Percentiles rank a stretch among this genome's conserved stretches.
Conservation (phyloP, 2,113 vertebrate species). For the Nanorana parkeri region DNA sequence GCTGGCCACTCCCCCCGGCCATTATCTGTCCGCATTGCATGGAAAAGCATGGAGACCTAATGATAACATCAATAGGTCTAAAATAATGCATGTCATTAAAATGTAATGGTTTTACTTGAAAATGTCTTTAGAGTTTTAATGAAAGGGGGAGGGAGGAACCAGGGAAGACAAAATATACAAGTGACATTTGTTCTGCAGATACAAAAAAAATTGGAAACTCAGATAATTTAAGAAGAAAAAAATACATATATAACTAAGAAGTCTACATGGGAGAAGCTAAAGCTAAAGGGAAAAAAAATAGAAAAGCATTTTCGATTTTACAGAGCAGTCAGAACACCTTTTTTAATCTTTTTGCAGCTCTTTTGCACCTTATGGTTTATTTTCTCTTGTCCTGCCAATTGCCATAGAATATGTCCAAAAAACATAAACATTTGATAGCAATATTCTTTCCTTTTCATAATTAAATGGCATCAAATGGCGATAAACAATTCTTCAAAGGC, state of each 20-base stretch:
- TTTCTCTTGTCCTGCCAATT: slow-evolving; percentile 27
- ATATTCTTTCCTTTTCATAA: slow-evolving; percentile 29
- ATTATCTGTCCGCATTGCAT: too few relatives aligned
- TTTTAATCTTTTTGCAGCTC: slow-evolving; percentile 20
- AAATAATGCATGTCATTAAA: too few relatives aligned
- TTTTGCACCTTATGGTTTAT: slow-evolving; percentile 41
- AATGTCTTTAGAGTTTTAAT: too few relatives aligned
- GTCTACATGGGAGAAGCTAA: background rate
- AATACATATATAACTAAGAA: background rate
- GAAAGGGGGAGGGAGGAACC: too few relatives aligned
- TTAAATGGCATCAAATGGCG: slow-evolving; percentile 23
- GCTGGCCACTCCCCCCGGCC: too few relatives aligned
- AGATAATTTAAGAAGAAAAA: background rate
- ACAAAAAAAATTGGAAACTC: too few relatives aligned
- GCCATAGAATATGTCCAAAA: slow-evolving; percentile 33
- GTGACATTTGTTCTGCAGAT: too few relatives aligned
- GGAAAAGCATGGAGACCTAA: too few relatives aligned
- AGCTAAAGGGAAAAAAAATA: slow-evolving; percentile 7
- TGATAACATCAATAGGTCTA: too few relatives aligned
- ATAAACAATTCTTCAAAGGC: slow-evolving; percentile 1
- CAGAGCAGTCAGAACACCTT: background rate
- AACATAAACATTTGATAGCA: slow-evolving; percentile 27
- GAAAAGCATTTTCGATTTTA: slow-evolving; percentile 19
- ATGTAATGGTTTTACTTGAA: too few relatives aligned
- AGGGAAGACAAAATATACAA: too few relatives aligned